Conservation (phyloP, 2,797 vertebrate species). For the Champsocephalus esox region DNA sequence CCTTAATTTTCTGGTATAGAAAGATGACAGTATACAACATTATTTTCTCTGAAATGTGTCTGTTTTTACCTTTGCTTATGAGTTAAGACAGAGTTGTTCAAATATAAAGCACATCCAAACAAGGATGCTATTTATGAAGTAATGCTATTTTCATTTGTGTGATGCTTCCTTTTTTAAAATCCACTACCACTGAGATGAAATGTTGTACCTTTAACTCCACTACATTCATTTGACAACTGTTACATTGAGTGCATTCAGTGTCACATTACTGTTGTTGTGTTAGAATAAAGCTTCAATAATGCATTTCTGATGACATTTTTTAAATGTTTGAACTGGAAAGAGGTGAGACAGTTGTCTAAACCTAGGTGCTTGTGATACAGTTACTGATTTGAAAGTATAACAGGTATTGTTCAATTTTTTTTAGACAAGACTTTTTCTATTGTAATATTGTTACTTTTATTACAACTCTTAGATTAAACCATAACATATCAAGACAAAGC, state of each 20-base stretch:
- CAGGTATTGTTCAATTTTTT: neutral
- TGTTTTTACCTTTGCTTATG: slow-evolving; percentile 18
- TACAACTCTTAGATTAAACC: neutral
- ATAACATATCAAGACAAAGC: neutral
- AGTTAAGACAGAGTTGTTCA: neutral
- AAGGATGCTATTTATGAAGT: neutral
- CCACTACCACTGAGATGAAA: neutral
- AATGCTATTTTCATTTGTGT: neutral
- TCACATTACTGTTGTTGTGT: neutral
- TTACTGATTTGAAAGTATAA: too few relatives aligned
- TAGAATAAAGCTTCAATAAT: neutral
- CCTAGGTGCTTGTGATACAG: neutral
- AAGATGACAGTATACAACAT: neutral
- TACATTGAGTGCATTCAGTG: neutral
- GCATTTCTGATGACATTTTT: neutral
- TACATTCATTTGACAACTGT: neutral
- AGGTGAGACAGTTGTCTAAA: neutral
- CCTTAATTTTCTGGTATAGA: slow-evolving; percentile 16
- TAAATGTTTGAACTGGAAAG: neutral
- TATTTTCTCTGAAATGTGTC: slow-evolving; percentile 22
- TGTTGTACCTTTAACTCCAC: neutral
- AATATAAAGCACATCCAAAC: neutral
- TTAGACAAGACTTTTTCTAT: too few relatives aligned
- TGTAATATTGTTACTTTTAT: too few relatives aligned
- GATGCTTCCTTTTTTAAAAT: neutral